Evolutionary conservation across 2,888 invertebrate species (phyloP), one percentile per base, ranked within the genome.

Genomic region (Trachelus stipa): DNA sequence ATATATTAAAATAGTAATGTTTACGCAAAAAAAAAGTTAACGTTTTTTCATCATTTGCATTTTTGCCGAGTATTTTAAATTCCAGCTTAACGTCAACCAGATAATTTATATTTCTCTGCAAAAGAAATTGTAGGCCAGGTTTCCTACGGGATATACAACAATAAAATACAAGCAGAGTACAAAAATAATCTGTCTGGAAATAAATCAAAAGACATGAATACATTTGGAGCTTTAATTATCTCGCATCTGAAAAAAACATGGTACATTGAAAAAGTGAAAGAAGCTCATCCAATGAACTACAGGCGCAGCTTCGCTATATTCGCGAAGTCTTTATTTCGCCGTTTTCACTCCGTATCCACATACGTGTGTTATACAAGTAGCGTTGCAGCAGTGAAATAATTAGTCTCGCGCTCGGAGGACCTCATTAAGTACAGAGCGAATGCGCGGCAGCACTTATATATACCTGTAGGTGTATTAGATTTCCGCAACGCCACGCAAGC

Each of bases 351-450:
- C 23, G 56, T 23, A 56, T 56, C 56, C 1, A 9, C 56, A 56
- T 23, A 23, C 23, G 23, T 56, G 1, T 56, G 9, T 23, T 23
- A 56, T 23, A 56, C 15, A 56, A 56, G 56, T 56, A 56, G 15
- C 6, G 23, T 56, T 23, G 23, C 56, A 56, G 9, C 56, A 56
- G 77, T 76, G 77, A 81, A 85, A 86, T 88, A 89, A 89, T 89
- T 89, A 89, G 88, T 81, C 83, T 79, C 77, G 76, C 78, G 79
- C 80, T 83, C 83, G 78, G 79, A 88, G 87, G 79, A 86, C 76
- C 88, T 89, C 89, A 89, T 89, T 89, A 89, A 76, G 73, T 79
- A 85, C 82, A 79, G 77, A 77, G 73, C 73, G 77, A 76, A 69
- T 77, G 75, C 75, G 75, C 69, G 40, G 69, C 75, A 71, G 69